Evolutionary conservation across 2,797 vertebrate species (phyloP).

Genomic region (Sebastes minor): DNA sequence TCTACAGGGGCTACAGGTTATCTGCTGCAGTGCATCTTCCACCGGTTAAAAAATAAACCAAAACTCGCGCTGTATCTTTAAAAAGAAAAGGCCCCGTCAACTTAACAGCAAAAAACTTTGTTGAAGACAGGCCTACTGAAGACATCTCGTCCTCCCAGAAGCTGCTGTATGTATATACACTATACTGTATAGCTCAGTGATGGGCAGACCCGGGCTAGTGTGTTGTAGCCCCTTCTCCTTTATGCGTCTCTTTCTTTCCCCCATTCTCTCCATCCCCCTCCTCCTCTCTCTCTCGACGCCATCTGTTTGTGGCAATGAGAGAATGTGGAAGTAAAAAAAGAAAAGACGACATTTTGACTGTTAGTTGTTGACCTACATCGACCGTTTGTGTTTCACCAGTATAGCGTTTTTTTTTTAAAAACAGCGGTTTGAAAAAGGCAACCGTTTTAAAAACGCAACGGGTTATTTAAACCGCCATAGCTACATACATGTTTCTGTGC

Average conservation of each 20-base stretch:
- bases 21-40: constrained; percentile 63
- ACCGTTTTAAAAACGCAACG: no score
- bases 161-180: neutral
- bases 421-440: neutral
- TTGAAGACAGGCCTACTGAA: constrained; percentile 50
- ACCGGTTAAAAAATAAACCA: constrained; percentile 1
- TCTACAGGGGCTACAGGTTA: constrained; percentile 52
- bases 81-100: constrained; percentile 50
- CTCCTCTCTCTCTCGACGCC: constrained; percentile 72
- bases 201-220: constrained; percentile 63
- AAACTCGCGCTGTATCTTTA: constrained; percentile 51
- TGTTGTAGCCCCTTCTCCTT: constrained; percentile 71
- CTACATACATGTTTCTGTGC: constrained; percentile 24
- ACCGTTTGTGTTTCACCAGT: constrained; percentile 33
- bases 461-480: no score
- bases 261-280: constrained; percentile 67
- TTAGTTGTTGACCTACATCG: constrained; percentile 77
- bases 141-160: constrained; percentile 34
- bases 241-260: constrained; percentile 70
- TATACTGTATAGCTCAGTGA: constrained; percentile 16
- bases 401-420: neutral
- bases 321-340: constrained; percentile 77
- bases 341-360: constrained; percentile 82
- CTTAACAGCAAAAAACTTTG: constrained; percentile 67
- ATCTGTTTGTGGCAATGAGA: constrained; percentile 81